These are phyloP conservation scores for Aviceda subcristata DNA, from an alignment of 2,113 vertebrate genomes.

Conservation along the genomic window DNA sequence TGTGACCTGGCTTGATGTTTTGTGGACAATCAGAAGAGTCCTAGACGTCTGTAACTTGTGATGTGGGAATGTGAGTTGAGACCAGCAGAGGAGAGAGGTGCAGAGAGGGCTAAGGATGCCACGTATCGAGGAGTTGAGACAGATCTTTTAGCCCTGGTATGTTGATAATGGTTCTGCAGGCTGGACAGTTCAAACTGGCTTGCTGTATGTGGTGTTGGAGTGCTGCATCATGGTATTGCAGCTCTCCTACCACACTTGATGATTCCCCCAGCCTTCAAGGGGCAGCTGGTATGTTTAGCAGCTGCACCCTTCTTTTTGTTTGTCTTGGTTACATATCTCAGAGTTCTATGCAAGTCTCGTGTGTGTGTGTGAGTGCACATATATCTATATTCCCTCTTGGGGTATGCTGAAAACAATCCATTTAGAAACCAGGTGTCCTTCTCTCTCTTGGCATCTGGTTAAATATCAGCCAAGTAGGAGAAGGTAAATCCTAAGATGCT, in stretches of 20 bases:
- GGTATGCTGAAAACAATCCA: slow-evolving; percentile 3
- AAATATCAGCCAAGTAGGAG: slow-evolving; percentile 39
- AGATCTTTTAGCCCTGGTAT: not conserved
- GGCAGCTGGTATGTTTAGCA: not conserved
- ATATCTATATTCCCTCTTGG: slow-evolving; percentile 20
- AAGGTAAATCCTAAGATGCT: slow-evolving; percentile 43
- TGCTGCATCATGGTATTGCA: accelerated
- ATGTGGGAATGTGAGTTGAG: not conserved
- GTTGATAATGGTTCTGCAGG: not conserved
- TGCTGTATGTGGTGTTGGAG: not conserved
- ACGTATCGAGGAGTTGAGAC: not conserved
- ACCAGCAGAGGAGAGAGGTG: not conserved
- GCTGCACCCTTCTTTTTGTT: not conserved
- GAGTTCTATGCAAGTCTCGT: not conserved
- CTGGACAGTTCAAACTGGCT: not conserved
- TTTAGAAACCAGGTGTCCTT: slow-evolving; percentile 48
- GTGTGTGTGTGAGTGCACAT: not conserved
- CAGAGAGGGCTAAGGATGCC: not conserved
- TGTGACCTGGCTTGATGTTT: not conserved
- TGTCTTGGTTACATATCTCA: not conserved
- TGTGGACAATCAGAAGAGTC: not conserved
- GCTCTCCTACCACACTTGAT: not conserved
- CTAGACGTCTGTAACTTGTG: not conserved
- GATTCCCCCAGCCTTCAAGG: not conserved
- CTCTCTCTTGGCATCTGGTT: slow-evolving; percentile 53